Percentiles rank a stretch among this genome's conserved stretches.
phyloP scores from a whole-genome alignment of 2,797 vertebrate species.

The Heteromormyrus szaboi region DNA sequence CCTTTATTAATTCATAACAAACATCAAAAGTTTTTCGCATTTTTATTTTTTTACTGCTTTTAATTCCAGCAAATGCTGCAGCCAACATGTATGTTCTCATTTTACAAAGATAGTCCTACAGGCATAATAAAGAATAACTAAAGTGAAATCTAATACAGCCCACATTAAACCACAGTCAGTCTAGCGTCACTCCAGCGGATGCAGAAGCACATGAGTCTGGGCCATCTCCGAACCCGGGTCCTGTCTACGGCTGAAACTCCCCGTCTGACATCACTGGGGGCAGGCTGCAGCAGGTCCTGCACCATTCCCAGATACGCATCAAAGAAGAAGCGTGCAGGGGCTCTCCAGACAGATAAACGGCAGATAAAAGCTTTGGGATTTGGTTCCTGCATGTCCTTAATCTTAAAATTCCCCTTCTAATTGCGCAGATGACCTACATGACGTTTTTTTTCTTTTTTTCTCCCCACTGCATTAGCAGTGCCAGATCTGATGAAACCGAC shows the following conservation, averaged over 20 bases:
- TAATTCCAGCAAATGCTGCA: not conserved
- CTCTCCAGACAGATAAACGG: not conserved
- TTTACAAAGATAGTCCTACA: not conserved
- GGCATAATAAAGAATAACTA: slow-evolving; percentile 3
- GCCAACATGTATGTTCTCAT: not conserved
- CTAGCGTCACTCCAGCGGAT: not conserved
- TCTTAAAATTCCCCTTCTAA: slow-evolving; percentile 9
- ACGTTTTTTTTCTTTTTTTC: not conserved
- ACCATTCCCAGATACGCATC: not conserved
- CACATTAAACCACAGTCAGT: not conserved
- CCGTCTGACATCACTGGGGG: not conserved
- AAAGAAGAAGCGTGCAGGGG: not conserved
- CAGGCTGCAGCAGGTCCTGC: not conserved
- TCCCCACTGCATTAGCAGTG: not conserved
- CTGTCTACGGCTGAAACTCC: not conserved
- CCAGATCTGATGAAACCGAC: not conserved
- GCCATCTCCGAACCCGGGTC: not conserved
- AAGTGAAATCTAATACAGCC: not conserved
- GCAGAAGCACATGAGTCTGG: not conserved
- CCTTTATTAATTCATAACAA: not conserved
- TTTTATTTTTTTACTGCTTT: not conserved
- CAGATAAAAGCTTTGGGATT: slow-evolving; percentile 6
- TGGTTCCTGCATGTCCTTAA: not conserved
- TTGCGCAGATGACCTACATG: slow-evolving; percentile 1
- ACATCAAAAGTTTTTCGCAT: not conserved